These are phyloP conservation scores for Eutolmus rufibarbis DNA, from an alignment of 2,888 invertebrate species.

Conservation along the genomic window DNA sequence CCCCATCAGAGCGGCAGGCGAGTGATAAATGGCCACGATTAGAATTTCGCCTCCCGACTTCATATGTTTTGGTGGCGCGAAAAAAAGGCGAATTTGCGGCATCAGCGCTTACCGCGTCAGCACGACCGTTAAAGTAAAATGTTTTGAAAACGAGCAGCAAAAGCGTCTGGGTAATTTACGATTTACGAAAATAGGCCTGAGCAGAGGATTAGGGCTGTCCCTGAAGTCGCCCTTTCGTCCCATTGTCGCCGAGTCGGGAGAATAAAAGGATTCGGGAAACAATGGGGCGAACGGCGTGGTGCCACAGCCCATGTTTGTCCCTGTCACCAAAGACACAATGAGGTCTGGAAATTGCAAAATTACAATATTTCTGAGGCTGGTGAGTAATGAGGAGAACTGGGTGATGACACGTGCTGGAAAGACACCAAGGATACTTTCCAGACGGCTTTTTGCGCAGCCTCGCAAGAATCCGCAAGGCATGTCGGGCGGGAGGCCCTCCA, in stretches of 20 bases:
- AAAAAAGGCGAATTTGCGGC: neutral
- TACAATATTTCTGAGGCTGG: neutral
- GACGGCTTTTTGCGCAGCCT: neutral
- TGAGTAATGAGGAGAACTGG: slow-evolving; percentile 4
- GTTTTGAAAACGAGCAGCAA: neutral
- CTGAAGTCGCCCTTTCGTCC: neutral
- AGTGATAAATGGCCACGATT: slow-evolving; percentile 6
- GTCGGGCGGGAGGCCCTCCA: neutral
- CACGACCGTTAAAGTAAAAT: neutral
- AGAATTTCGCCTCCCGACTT: neutral
- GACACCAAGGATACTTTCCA: neutral
- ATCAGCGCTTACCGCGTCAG: neutral
- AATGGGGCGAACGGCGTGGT: neutral
- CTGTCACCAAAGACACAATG: neutral
- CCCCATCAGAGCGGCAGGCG: neutral
- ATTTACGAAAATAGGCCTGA: neutral
- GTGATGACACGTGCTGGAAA: neutral
- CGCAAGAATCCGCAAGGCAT: neutral
- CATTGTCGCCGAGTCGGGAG: neutral
- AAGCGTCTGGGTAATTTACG: neutral
- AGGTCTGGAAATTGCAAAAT: neutral
- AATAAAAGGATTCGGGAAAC: neutral
- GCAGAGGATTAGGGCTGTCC: neutral
- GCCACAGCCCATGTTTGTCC: neutral
- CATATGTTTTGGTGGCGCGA: neutral